phyloP scores from a whole-genome alignment of 1,140 invertebrate species.

The Glomeris maerens region DNA sequence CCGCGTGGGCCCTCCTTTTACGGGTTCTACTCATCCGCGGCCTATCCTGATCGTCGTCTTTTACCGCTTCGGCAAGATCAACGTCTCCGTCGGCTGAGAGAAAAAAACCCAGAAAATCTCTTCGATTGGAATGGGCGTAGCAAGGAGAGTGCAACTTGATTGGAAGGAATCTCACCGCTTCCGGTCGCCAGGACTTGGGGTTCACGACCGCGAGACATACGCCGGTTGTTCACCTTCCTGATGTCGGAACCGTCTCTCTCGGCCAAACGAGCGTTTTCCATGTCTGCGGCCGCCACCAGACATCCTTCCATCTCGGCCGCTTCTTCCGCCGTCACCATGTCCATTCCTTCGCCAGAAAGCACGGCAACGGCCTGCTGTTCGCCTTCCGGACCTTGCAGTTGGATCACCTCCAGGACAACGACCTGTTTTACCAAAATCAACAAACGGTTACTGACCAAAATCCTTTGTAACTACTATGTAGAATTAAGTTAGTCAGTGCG shows the following conservation, averaged over 20 bases:
- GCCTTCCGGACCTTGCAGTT: conserved; percentile 46
- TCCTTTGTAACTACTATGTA: background rate
- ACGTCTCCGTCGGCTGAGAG: no score
- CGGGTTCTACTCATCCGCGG: no score
- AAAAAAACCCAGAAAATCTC: no score
- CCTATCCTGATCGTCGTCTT: no score
- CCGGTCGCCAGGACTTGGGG: conserved; percentile 12
- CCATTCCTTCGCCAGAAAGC: conserved; percentile 19
- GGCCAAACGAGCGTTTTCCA: conserved; percentile 16
- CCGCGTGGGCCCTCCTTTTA: no score
- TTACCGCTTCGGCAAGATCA: no score
- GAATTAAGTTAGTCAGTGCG: background rate
- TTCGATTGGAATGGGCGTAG: no score
- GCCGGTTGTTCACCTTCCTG: conserved; percentile 10
- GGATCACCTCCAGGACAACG: conserved; percentile 71
- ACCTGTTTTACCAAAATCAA: conserved; percentile 36
- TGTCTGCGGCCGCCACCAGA: conserved; percentile 20
- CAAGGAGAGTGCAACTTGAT: no score
- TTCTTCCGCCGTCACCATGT: conserved; percentile 5
- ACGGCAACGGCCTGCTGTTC: conserved; percentile 29
- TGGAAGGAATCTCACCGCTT: conserved; percentile 7
- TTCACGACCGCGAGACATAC: conserved; percentile 9
- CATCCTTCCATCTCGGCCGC: conserved; percentile 16
- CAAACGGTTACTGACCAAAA: background rate
- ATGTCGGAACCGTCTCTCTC: conserved; percentile 16